These are phyloP conservation scores for Piscicola geometra DNA, from an alignment of 2,888 invertebrate species.

Conservation along the genomic window DNA sequence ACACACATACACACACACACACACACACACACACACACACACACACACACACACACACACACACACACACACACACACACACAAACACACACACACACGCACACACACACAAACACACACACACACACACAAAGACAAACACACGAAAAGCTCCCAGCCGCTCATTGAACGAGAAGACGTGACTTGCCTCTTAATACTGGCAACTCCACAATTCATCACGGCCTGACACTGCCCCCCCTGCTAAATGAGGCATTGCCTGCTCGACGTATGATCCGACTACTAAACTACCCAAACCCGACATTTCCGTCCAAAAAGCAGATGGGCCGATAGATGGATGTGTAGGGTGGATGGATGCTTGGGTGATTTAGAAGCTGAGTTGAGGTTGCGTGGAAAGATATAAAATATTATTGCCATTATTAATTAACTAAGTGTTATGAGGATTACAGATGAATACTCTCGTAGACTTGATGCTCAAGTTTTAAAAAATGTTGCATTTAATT, in stretches of 20 bases:
- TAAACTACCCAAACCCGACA: slow-evolving; percentile 17
- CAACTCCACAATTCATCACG: slow-evolving; percentile 33
- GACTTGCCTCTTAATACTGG: not conserved
- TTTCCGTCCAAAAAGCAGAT: not conserved
- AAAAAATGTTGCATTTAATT: too few species aligned
- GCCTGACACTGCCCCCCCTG: slow-evolving; percentile 26
- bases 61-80: too few species aligned
- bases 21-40: too few species aligned
- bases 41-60: too few species aligned
- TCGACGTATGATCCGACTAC: not conserved
- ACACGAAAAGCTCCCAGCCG: slow-evolving; percentile 5
- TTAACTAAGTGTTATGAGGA: too few species aligned
- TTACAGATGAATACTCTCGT: too few species aligned
- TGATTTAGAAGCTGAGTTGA: too few species aligned
- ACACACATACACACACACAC: too few species aligned
- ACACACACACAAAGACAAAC: not conserved
- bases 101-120: not conserved
- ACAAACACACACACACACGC: too few species aligned
- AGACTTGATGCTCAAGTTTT: too few species aligned
- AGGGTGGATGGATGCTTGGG: not conserved
- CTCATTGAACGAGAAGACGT: slow-evolving; percentile 10
- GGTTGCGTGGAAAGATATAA: too few species aligned
- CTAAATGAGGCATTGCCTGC: slow-evolving; percentile 33
- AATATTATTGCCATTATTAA: too few species aligned
- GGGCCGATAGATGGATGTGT: not conserved